These are phyloP conservation scores for Bettongia penicillata DNA, from an alignment of 2,113 vertebrate genomes.

Conservation along the genomic window DNA sequence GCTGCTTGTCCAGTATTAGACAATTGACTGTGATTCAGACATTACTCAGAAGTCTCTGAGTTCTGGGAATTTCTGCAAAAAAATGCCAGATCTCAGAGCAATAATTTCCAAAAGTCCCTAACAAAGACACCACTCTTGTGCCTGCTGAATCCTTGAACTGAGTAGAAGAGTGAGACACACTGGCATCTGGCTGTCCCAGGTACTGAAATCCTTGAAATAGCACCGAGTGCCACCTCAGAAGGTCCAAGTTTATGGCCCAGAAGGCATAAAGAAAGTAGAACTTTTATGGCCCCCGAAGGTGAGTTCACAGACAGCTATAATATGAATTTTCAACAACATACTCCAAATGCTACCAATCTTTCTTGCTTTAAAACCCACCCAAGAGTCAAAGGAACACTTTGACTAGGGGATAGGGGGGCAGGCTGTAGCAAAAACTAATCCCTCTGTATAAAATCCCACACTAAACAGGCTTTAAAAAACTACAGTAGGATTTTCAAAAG, in stretches of 20 bases:
- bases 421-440: neutral
- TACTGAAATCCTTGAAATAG: neutral
- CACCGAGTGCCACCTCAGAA: neutral
- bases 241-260: neutral
- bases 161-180: neutral
- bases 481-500: neutral
- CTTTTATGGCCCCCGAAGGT: neutral
- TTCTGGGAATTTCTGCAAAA: neutral
- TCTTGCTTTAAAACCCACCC: slow-evolving; percentile 32
- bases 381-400: neutral
- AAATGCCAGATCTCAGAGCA: neutral
- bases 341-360: slow-evolving; percentile 42
- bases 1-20: neutral
- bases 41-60: neutral
- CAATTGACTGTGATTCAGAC: neutral
- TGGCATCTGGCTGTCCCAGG: neutral
- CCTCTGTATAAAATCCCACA: neutral
- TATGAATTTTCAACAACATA: neutral
- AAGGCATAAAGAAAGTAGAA: neutral
- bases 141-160: neutral
- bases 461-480: neutral
- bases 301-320: neutral
- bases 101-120: neutral
- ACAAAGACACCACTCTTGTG: neutral
- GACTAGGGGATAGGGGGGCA: too few species aligned